Base-by-base conservation (phyloP, 2,888 invertebrate genomes). In the Drosophila quinaria region DNA sequence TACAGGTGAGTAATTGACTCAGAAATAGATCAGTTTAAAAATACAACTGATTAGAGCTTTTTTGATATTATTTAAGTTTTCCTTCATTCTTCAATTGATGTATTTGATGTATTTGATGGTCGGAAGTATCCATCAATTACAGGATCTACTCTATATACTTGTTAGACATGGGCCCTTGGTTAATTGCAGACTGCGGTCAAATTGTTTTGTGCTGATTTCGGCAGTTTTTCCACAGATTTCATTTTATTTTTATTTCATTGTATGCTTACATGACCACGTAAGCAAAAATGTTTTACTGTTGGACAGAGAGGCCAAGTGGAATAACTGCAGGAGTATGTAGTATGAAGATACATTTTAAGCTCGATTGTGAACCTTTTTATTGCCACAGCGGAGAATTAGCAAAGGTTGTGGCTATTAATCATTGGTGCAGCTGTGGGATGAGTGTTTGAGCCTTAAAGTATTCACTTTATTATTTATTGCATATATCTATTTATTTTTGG, bases 141-240 rank as follows among this genome's bases (percentile, higher is more conserved):
- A 41, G 39, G 17, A 10, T 15, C 42, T 31, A 29, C 46, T 62
- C 41, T 35, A n/a, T 33, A 61, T 46, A 17, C 49, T 55, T 61
- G 42, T 65, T 68, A 62, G 58, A 73, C 70, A 63, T 67, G 74
- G 70, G 64, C 64, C 29, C 87, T 87, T 87, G 82, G 87, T 87
- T 87, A 86, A 86, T 86, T 87, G 82, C 80, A 67, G 71, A 78
- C 80, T 76, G 75, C 29, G 82, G 85, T 80, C 78, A 78, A 76
- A 72, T 63, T 70, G 22, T 80, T 79, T 82, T 74, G 39, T 74
- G 78, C 80, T 85, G 81, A 80, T 86, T 79, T 85, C 71, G 72
- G 66, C 70, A 80, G 62, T 78, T 76, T 78, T 65, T 62, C 52
- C 64, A 39, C 61, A 58, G 63, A 64, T 71, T 71, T 60, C 41